Evolutionary conservation across 2,797 vertebrate genomes (phyloP).

Genomic region (Chrosomus eos): DNA sequence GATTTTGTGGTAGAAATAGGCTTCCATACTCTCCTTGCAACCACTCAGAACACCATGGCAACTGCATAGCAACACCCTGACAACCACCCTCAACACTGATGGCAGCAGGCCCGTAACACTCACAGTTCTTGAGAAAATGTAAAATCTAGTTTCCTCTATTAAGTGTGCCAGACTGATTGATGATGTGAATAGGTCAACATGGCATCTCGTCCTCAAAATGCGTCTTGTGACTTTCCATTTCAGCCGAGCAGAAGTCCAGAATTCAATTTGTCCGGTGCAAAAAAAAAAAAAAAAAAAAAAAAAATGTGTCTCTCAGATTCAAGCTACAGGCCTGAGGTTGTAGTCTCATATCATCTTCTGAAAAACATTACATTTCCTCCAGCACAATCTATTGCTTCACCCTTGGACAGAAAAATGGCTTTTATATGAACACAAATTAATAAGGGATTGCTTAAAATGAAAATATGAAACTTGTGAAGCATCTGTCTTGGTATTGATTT

Average conservation of each 20-base stretch:
- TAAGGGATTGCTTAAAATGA: conserved; percentile 51
- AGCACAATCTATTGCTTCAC: conserved; percentile 39
- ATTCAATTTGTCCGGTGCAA: conserved; percentile 13
- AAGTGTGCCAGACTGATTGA: conserved; percentile 25
- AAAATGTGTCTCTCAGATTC: not conserved
- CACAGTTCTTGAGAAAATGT: not conserved
- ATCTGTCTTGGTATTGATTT: conserved; percentile 43
- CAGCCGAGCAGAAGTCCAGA: conserved; percentile 11
- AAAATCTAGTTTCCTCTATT: not conserved
- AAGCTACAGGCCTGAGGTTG: not conserved
- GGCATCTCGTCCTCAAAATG: conserved; percentile 14
- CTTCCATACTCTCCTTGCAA: not conserved
- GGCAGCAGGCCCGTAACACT: not conserved
- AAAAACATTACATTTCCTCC: conserved; percentile 28
- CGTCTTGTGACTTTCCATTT: not conserved
- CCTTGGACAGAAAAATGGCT: conserved; percentile 13
- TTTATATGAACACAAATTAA: conserved; percentile 47
- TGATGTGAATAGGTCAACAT: conserved; percentile 3
- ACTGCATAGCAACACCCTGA: not conserved
- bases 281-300: not conserved
- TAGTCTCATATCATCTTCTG: conserved; percentile 3
- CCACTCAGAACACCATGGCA: not conserved
- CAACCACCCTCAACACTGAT: not conserved
- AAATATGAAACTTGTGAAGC: conserved; percentile 37
- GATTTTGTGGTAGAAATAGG: not conserved